phyloP scores from a whole-genome alignment of 2,888 invertebrate species.

The Sabatieria punctata region DNA sequence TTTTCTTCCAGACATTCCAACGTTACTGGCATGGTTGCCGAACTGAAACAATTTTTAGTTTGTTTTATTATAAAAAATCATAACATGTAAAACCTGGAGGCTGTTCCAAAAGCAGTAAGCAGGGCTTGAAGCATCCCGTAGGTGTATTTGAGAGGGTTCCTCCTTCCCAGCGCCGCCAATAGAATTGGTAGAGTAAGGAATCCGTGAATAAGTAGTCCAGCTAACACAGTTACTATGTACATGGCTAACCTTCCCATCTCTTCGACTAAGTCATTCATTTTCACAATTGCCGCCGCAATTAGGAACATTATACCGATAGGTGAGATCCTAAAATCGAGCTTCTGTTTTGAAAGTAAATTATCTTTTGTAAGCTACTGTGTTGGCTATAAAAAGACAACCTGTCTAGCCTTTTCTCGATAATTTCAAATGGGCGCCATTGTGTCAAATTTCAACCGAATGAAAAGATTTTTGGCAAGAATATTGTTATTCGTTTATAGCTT shows the following conservation, averaged over 20 bases:
- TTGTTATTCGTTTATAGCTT: no score
- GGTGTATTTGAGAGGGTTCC: constrained; percentile 31
- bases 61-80: background rate
- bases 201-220: constrained; percentile 28
- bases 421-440: no score
- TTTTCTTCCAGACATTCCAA: constrained; percentile 63
- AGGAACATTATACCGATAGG: constrained; percentile 24
- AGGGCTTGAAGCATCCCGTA: constrained; percentile 33
- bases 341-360: no score
- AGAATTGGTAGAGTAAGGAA: constrained; percentile 29
- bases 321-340: constrained; percentile 19
- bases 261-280: constrained; percentile 30
- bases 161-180: constrained; percentile 26
- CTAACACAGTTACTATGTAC: constrained; percentile 32
- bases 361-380: no score
- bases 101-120: constrained; percentile 33
- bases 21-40: constrained; percentile 71
- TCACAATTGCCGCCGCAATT: constrained; percentile 28
- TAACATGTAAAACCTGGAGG: constrained; percentile 27
- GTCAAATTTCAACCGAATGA: no score
- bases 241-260: constrained; percentile 24
- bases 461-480: no score
- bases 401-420: no score
- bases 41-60: constrained; percentile 39
- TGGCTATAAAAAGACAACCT: no score